Conservation (phyloP, 2,888 invertebrate species). For the Xestia ashworthii region DNA sequence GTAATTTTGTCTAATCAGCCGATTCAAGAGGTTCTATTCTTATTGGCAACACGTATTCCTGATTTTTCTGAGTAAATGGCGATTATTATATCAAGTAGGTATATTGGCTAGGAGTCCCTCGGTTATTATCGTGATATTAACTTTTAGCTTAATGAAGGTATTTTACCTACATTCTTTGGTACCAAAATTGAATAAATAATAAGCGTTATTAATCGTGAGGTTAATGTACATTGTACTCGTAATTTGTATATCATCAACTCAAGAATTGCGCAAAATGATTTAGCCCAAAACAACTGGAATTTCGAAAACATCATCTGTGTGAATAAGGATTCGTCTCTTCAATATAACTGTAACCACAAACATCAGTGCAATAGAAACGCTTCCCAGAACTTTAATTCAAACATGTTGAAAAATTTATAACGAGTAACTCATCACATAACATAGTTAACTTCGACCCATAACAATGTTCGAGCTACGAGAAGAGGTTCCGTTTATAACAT, state of each 20-base stretch:
- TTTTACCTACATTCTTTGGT: neutral
- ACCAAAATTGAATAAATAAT: neutral
- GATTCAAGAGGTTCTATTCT: constrained; percentile 32
- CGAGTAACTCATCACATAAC: neutral
- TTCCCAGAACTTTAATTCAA: neutral
- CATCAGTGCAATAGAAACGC: neutral
- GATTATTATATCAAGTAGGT: constrained; percentile 32
- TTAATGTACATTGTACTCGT: neutral
- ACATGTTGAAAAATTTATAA: neutral
- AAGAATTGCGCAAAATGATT: neutral
- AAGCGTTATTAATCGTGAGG: neutral
- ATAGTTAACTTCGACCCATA: neutral
- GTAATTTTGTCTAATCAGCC: constrained; percentile 43
- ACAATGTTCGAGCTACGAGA: neutral
- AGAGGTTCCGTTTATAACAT: constrained; percentile 2
- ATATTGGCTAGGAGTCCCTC: neutral
- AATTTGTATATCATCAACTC: too few species aligned
- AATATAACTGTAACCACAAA: neutral
- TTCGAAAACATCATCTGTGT: neutral
- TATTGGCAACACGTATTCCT: constrained; percentile 34
- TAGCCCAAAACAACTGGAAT: neutral
- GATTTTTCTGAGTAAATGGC: constrained; percentile 16
- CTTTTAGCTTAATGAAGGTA: neutral
- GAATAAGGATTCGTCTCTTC: neutral
- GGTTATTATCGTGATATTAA: constrained; percentile 5